Conservation (phyloP, 1,140 invertebrate species). For the Leptonema lineaticorne region DNA sequence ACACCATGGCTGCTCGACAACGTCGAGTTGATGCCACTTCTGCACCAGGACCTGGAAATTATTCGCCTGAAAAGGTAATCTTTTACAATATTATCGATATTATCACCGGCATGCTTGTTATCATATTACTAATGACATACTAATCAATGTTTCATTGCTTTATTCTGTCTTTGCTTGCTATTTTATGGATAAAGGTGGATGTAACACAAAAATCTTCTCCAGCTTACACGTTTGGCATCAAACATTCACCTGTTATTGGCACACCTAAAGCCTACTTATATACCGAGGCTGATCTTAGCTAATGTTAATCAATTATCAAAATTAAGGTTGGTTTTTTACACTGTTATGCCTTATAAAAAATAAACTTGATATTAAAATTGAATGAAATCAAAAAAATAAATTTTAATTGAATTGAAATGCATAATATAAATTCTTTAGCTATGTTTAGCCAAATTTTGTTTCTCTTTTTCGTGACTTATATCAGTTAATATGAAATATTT, state of each 20-base stretch:
- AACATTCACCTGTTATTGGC: slow-evolving; percentile 69
- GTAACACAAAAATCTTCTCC: slow-evolving; percentile 58
- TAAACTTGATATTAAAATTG: too few relatives aligned
- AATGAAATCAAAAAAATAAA: too few relatives aligned
- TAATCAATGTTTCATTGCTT: neutral
- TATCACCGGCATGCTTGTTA: neutral
- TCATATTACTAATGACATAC: neutral
- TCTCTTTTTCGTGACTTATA: too few relatives aligned
- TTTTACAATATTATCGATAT: neutral
- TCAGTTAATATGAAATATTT: too few relatives aligned
- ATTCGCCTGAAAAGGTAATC: slow-evolving; percentile 60
- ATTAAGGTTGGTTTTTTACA: slow-evolving; percentile 22
- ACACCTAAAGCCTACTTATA: slow-evolving; percentile 43
- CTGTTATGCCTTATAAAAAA: too few relatives aligned
- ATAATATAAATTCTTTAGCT: too few relatives aligned
- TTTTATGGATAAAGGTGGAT: slow-evolving; percentile 48
- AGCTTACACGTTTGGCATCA: slow-evolving; percentile 73
- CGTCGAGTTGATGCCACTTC: slow-evolving; percentile 44
- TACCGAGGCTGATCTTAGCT: slow-evolving; percentile 36
- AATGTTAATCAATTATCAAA: slow-evolving; percentile 10
- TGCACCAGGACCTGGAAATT: slow-evolving; percentile 60
- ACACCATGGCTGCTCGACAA: slow-evolving; percentile 53
- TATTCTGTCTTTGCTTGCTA: slow-evolving; percentile 15
- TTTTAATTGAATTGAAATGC: too few relatives aligned
- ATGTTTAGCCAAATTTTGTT: too few relatives aligned